A percentile compares a stretch with the other conserved stretches of the same genome.
phyloP scores from a whole-genome alignment of 2,888 invertebrate species.

The Chelonus formosanus region DNA sequence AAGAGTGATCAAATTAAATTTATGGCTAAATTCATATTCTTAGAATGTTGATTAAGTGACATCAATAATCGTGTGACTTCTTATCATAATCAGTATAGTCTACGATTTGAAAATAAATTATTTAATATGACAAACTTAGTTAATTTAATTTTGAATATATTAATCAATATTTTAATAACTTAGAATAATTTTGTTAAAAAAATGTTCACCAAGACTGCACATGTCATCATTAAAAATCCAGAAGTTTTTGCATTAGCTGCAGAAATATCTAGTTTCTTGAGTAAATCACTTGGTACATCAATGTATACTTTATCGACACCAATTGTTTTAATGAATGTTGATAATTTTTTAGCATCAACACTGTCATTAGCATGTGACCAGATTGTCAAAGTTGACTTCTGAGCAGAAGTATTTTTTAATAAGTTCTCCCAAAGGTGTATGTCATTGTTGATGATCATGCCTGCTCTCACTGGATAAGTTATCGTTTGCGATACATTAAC shows the following conservation, averaged over 20 bases:
- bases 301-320: conserved; percentile 77
- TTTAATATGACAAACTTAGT: too few relatives aligned
- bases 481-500: conserved; percentile 73
- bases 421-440: conserved; percentile 71
- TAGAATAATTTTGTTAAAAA: conserved; percentile 32
- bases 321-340: conserved; percentile 73
- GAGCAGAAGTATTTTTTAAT: conserved; percentile 65
- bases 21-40: too few relatives aligned
- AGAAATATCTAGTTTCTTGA: conserved; percentile 40
- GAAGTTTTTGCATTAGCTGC: conserved; percentile 33
- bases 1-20: too few relatives aligned
- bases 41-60: too few relatives aligned
- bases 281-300: conserved; percentile 75
- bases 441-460: conserved; percentile 73
- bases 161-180: neutral
- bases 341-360: conserved; percentile 73
- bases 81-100: too few relatives aligned
- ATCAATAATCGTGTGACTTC: too few relatives aligned
- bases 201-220: conserved; percentile 28
- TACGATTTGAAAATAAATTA: too few relatives aligned
- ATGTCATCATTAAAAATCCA: conserved; percentile 25
- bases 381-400: conserved; percentile 77
- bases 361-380: conserved; percentile 73
- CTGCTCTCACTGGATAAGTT: conserved; percentile 83
- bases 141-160: too few relatives aligned